Evolutionary conservation across 2,797 vertebrate genomes (phyloP).

Genomic region (Anguilla pacifica): DNA sequence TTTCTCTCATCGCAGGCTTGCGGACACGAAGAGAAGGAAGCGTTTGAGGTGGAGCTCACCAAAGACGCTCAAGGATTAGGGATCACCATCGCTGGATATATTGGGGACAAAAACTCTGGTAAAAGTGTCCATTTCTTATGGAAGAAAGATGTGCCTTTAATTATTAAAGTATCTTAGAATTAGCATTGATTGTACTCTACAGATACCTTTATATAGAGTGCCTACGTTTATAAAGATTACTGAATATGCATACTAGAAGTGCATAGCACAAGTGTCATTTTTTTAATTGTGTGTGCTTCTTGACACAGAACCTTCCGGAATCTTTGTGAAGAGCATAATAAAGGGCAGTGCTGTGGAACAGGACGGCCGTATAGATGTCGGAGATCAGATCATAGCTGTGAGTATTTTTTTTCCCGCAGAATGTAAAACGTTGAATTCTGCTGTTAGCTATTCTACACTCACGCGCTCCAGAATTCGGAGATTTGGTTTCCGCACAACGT

Average conservation of each 20-base stretch:
- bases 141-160: not conserved
- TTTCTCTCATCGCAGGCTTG: constrained; percentile 62
- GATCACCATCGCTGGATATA: constrained; percentile 87
- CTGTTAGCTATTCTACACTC: not conserved
- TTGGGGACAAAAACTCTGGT: constrained; percentile 88
- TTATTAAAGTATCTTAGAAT: not conserved
- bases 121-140: constrained; percentile 39
- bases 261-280: not conserved
- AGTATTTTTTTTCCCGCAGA: not conserved
- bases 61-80: constrained; percentile 88
- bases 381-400: constrained; percentile 89
- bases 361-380: constrained; percentile 85
- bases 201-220: not conserved
- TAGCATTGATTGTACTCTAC: not conserved
- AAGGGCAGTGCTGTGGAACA: constrained; percentile 88
- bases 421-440: not conserved
- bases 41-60: constrained; percentile 82
- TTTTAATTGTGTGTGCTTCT: not conserved
- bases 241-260: not conserved
- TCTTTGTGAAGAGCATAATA: constrained; percentile 90
- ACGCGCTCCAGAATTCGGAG: not conserved
- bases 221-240: not conserved
- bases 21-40: constrained; percentile 66
- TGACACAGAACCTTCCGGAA: constrained; percentile 81
- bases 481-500: constrained; percentile 11